Evolutionary conservation across 2,888 invertebrate species (phyloP).

Genomic region (Alsophila aescularia): DNA sequence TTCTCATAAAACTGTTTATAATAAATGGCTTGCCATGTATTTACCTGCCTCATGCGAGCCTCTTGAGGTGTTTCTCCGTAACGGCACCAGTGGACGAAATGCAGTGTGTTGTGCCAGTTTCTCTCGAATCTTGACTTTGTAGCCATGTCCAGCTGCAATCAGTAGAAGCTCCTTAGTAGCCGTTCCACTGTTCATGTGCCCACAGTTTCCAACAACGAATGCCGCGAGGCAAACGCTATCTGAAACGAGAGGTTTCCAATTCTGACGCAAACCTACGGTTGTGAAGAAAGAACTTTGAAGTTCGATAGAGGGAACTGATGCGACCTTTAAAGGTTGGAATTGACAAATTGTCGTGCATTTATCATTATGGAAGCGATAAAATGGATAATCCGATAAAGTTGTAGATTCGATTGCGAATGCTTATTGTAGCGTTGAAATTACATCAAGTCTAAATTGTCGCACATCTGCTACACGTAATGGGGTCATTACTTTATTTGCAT

Average conservation of each 20-base stretch:
- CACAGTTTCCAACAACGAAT: constrained; percentile 75
- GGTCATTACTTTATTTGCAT: constrained; percentile 47
- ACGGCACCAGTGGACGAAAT: constrained; percentile 88
- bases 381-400: constrained; percentile 3
- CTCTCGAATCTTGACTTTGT: constrained; percentile 84
- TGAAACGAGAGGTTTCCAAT: constrained; percentile 83
- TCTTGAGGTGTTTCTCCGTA: constrained; percentile 88
- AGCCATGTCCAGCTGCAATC: constrained; percentile 84
- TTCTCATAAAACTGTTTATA: constrained; percentile 25
- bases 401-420: constrained; percentile 26
- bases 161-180: constrained; percentile 83
- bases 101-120: constrained; percentile 88
- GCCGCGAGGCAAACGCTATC: constrained; percentile 79
- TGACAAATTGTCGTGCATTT: constrained; percentile 50
- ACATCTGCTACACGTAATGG: constrained; percentile 38
- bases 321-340: constrained; percentile 59
- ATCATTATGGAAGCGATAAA: constrained; percentile 23
- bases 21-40: constrained; percentile 22
- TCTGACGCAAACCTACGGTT: constrained; percentile 76
- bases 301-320: constrained; percentile 51
- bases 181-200: constrained; percentile 69
- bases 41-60: constrained; percentile 88
- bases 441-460: constrained; percentile 40
- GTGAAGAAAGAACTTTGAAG: constrained; percentile 57
- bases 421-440: constrained; percentile 35